A percentile compares a stretch with the other conserved stretches of the same genome.
phyloP scores from a whole-genome alignment of 35 echinoderm and acorn worm species.

The Amphiura filiformis region DNA sequence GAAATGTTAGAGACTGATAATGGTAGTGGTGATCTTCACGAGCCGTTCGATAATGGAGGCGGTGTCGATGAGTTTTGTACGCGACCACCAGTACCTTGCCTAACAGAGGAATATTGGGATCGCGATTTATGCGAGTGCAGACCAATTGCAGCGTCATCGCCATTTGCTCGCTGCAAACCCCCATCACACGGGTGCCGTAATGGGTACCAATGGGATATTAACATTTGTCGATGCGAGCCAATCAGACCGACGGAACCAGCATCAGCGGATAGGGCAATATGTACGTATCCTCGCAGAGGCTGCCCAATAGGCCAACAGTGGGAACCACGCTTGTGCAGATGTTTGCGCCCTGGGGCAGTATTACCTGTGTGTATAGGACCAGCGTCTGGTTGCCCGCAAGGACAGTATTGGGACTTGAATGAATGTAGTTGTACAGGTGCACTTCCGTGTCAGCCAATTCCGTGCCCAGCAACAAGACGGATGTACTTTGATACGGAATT shows the following conservation, averaged over 20 bases:
- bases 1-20: neutral
- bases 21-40: neutral
- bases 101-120: neutral
- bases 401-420: neutral
- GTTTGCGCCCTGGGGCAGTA: neutral
- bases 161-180: neutral
- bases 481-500: neutral
- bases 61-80: neutral
- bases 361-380: neutral
- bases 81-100: neutral
- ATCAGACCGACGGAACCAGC: neutral
- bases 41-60: neutral
- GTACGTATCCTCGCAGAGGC: neutral
- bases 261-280: neutral
- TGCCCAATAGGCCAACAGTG: neutral
- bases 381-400: neutral
- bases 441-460: neutral
- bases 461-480: neutral
- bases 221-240: neutral
- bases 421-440: neutral
- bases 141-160: neutral
- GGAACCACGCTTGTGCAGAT: neutral
- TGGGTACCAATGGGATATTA: neutral
- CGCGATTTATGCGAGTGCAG: slow-evolving; percentile 9
- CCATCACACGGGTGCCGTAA: neutral